Conservation (phyloP, 2,113 vertebrate genomes). For the Numida meleagris region DNA sequence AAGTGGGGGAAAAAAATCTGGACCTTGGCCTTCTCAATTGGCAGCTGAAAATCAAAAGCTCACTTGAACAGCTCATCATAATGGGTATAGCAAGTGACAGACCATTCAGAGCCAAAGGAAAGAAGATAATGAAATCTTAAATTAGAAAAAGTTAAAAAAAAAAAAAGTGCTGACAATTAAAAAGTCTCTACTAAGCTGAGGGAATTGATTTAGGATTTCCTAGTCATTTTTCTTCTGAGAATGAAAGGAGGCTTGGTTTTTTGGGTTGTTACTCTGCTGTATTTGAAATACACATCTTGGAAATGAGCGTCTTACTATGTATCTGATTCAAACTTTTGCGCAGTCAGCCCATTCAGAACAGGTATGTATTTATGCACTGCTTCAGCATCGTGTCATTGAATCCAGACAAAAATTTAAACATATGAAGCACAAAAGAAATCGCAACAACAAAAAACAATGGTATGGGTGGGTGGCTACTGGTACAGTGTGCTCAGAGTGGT, state of each 20-base stretch:
- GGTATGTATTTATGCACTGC: neutral
- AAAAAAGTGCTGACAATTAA: conserved; percentile 37
- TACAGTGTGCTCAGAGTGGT: too few relatives aligned
- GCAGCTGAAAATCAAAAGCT: conserved; percentile 52
- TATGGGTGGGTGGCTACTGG: too few relatives aligned
- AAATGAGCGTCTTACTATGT: neutral
- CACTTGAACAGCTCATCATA: conserved; percentile 32
- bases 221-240: neutral
- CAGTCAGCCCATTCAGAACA: neutral
- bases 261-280: neutral
- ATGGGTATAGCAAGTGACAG: conserved; percentile 67
- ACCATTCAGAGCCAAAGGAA: conserved; percentile 60
- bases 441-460: too few relatives aligned
- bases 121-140: conserved; percentile 68
- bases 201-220: neutral
- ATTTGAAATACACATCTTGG: neutral
- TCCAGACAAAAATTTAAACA: neutral
- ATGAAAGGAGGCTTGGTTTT: neutral
- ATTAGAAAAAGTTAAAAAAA: conserved; percentile 70
- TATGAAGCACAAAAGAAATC: too few relatives aligned
- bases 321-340: neutral
- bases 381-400: neutral
- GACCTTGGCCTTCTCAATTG: neutral
- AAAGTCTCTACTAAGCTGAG: neutral
- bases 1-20: neutral